Conservation (phyloP, 1,140 invertebrate genomes). For the Drosophila punjabiensis region DNA sequence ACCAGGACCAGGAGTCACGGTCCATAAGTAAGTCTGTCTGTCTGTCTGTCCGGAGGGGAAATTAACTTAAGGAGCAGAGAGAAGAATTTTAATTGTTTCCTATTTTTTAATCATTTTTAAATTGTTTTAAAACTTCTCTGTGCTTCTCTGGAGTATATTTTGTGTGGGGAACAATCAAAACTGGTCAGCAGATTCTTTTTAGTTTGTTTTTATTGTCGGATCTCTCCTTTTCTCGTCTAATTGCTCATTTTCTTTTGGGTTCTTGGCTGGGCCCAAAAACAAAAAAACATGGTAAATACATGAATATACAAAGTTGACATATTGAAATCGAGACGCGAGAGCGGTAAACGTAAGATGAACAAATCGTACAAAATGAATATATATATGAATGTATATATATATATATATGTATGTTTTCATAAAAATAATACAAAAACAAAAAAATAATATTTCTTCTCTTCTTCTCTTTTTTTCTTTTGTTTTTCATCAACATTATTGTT, state of each 20-base stretch:
- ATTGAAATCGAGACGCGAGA: constrained; percentile 41
- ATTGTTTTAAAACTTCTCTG: constrained; percentile 6
- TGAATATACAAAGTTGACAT: constrained; percentile 49
- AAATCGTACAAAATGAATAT: constrained; percentile 26
- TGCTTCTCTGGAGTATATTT: neutral
- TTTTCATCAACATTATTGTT: constrained; percentile 15
- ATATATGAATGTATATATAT: constrained; percentile 19
- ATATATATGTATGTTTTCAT: constrained; percentile 42
- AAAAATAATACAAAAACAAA: constrained; percentile 69
- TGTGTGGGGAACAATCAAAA: constrained; percentile 22
- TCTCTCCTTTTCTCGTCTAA: constrained; percentile 34
- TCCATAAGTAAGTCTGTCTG: neutral
- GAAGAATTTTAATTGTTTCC: neutral
- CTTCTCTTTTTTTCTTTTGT: constrained; percentile 3
- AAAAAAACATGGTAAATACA: constrained; percentile 45
- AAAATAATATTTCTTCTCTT: constrained; percentile 32
- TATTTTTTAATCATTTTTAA: neutral
- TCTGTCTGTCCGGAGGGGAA: neutral
- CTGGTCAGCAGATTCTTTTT: constrained; percentile 39
- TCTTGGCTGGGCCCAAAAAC: constrained; percentile 13
- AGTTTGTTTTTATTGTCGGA: constrained; percentile 60
- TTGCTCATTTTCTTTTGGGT: constrained; percentile 22
- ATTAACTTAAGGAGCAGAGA: neutral
- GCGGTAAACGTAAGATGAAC: constrained; percentile 40
- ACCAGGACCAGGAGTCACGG: constrained; percentile 5